A percentile compares a stretch with the other conserved stretches of the same genome.
Evolutionary conservation across 2,113 vertebrate species (phyloP).

Genomic region (Aegithalos caudatus): DNA sequence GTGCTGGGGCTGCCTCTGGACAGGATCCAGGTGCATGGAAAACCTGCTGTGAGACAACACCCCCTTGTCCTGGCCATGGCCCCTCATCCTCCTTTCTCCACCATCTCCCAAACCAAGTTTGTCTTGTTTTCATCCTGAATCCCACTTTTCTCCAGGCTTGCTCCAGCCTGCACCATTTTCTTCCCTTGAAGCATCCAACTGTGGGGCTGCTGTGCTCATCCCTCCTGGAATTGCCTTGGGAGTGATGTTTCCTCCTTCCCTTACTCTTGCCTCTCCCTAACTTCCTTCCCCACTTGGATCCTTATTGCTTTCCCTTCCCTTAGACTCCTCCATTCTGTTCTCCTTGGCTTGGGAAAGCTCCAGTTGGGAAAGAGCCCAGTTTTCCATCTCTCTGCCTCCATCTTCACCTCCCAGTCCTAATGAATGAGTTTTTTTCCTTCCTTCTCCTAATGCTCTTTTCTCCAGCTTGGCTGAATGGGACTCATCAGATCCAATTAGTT

Average conservation of each 20-base stretch:
- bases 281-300: neutral
- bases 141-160: neutral
- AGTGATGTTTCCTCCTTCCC: neutral
- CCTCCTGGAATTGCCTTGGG: neutral
- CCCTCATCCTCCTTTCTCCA: neutral
- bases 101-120: neutral
- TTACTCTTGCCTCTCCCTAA: neutral
- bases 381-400: constrained; percentile 58
- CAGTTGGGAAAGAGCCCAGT: constrained; percentile 53
- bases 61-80: neutral
- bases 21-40: neutral
- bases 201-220: neutral
- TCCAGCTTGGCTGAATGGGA: neutral
- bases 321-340: constrained; percentile 10
- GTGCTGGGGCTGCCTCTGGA: neutral
- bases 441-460: constrained; percentile 45
- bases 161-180: neutral
- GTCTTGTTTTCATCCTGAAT: neutral
- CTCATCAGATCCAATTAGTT: neutral
- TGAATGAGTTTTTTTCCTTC: constrained; percentile 31
- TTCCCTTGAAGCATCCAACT: neutral
- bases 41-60: fast-evolving
- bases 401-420: constrained; percentile 50
- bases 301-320: neutral
- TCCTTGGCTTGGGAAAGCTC: constrained; percentile 47